Base-by-base conservation (phyloP, 2,797 vertebrate genomes). In the Enteromius radiatus region DNA sequence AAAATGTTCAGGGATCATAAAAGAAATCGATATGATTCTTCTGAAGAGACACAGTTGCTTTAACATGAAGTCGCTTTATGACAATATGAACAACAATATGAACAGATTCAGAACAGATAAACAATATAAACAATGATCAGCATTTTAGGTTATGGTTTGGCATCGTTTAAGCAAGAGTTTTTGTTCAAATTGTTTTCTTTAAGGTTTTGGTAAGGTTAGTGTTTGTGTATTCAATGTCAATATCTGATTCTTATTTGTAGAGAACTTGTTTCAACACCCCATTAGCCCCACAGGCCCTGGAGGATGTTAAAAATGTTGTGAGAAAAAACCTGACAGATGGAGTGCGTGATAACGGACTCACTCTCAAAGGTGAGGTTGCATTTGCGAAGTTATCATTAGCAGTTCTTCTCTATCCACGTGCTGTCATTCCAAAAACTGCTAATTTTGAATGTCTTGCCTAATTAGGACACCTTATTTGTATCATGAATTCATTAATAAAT, bases 281-380 rank as follows among this genome's bases (percentile, higher is more conserved):
- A 0, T 86, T 99, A 67, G 96, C 97, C 65, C 95, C 96, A 82
- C 97, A 98, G 56, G 97, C 97, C 3, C 90, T 99, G 83, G 97
- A 99, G 91, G 98, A 99, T 21, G 97, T 99, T 21, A 99, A 99
- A 93, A 99, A 98, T 41, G 97, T 99, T 74, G 97, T 99, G 83
- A 95, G 95, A 90, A 98, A 97, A 92, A 98, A 99, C 80, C 84
- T 97, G 64, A 94, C 87, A 19, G 97, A 98, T 26, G 97, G 97
- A 54, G 96, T 99, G 77, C 91, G 91, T 68, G 94, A 97, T 85
- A 96, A 97, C 38, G 97, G 98, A 12, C 92, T 99, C 88, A 97
- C 96, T 0, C 89, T 99, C 84, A 97, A 96, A 95, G 98, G 98
- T 98, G 84, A 68, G n/a, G 12, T 31, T 78, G 23, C 74, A 43